phyloP scores from a whole-genome alignment of 2,797 vertebrate genomes.

The Myotis pilosus region DNA sequence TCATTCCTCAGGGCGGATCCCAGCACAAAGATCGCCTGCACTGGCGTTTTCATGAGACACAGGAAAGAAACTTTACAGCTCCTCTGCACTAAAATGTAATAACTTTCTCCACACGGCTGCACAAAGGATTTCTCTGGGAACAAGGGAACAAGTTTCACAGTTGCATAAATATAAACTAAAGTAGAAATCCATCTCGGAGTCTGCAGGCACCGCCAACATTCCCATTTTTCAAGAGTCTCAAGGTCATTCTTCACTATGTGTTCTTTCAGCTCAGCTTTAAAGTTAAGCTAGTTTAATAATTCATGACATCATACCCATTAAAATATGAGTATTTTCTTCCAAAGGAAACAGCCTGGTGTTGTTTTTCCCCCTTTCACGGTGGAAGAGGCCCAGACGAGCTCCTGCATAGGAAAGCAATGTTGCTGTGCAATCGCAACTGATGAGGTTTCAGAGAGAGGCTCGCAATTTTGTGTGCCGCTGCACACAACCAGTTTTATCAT shows the following conservation, averaged over 20 bases:
- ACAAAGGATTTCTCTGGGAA: slow-evolving; percentile 81
- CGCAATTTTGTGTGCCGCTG: slow-evolving; percentile 9
- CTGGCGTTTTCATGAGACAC: slow-evolving; percentile 64
- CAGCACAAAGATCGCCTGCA: slow-evolving; percentile 9
- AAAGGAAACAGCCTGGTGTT: slow-evolving; percentile 79
- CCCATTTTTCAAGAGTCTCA: slow-evolving; percentile 82
- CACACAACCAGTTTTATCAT: slow-evolving; percentile 64
- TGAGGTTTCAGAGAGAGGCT: slow-evolving; percentile 72
- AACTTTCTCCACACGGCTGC: slow-evolving; percentile 77
- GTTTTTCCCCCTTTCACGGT: slow-evolving; percentile 68
- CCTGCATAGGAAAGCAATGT: slow-evolving; percentile 60
- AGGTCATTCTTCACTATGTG: slow-evolving; percentile 82
- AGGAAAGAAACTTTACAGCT: slow-evolving; percentile 77
- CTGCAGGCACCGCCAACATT: slow-evolving; percentile 75
- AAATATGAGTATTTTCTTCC: slow-evolving; percentile 83
- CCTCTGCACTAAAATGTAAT: slow-evolving; percentile 80
- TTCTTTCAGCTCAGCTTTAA: slow-evolving; percentile 80
- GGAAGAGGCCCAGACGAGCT: slow-evolving; percentile 75
- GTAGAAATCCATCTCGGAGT: slow-evolving; percentile 82
- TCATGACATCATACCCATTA: slow-evolving; percentile 82
- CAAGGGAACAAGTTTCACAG: slow-evolving; percentile 79
- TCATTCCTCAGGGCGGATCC: slow-evolving; percentile 72
- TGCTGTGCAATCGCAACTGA: slow-evolving; percentile 61
- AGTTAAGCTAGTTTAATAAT: slow-evolving; percentile 83
- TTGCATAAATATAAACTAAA: slow-evolving; percentile 84